A percentile compares a stretch with the other conserved stretches of the same genome.
Conservation (phyloP, 1,140 invertebrate genomes). For the Macrobrachium nipponense region DNA sequence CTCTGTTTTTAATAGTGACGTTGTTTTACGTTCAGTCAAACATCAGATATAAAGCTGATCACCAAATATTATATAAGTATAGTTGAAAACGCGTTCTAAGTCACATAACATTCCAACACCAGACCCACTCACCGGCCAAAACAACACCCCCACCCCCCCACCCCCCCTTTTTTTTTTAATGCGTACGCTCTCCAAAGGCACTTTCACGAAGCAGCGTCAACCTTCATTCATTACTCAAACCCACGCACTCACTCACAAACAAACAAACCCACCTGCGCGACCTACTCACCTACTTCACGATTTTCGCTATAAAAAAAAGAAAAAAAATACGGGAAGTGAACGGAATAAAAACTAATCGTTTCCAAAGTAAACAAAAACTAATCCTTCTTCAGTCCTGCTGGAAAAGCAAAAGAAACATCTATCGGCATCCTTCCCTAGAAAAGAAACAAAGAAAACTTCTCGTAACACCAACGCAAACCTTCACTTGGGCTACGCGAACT, state of each 20-base stretch:
- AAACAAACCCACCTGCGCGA: conserved; percentile 3
- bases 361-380: neutral
- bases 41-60: no score
- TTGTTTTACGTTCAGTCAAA: no score
- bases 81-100: neutral
- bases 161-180: neutral
- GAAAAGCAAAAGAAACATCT: neutral
- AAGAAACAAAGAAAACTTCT: no score
- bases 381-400: neutral
- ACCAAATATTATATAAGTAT: no score
- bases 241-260: conserved; percentile 3
- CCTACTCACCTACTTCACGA: no score
- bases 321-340: no score
- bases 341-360: neutral
- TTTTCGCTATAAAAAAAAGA: no score
- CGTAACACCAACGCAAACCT: no score
- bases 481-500: no score
- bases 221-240: conserved; percentile 17
- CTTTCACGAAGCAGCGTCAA: neutral
- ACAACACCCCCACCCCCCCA: neutral
- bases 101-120: neutral
- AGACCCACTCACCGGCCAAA: neutral
- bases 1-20: no score
- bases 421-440: neutral
- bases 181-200: neutral